Conservation (phyloP, 2,888 invertebrate species). For the Stenodema calcarata region DNA sequence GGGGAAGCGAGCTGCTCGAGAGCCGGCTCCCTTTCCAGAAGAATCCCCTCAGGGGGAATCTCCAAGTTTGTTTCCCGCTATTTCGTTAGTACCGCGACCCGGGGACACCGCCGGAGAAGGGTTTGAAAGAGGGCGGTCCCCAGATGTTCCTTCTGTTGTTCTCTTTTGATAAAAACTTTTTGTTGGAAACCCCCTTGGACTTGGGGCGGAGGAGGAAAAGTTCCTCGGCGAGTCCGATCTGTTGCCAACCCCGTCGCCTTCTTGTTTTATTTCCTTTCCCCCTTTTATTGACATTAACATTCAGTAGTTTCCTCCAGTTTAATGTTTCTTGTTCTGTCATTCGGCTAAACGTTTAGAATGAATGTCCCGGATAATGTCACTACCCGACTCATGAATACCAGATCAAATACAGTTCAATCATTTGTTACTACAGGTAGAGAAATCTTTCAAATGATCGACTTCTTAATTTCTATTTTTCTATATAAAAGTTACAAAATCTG, state of each 20-base stretch:
- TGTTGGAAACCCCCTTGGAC: background rate
- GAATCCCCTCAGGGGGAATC: slow-evolving; percentile 24
- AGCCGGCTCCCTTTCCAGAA: background rate
- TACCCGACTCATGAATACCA: no score
- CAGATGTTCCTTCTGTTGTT: slow-evolving; percentile 44
- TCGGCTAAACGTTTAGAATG: background rate
- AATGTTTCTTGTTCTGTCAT: slow-evolving; percentile 17
- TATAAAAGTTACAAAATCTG: no score
- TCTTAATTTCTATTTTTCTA: no score
- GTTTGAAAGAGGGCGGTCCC: slow-evolving; percentile 36
- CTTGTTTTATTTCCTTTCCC: slow-evolving; percentile 30
- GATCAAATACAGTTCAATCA: no score
- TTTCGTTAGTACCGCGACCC: slow-evolving; percentile 35
- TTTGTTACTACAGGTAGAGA: no score
- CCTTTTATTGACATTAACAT: slow-evolving; percentile 42
- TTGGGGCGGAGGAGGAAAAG: background rate
- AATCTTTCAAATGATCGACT: no score
- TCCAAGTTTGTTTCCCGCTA: slow-evolving; percentile 26
- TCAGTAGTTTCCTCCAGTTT: slow-evolving; percentile 37
- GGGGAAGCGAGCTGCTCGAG: background rate
- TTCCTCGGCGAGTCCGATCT: slow-evolving; percentile 40
- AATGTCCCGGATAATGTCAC: background rate
- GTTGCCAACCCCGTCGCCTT: slow-evolving; percentile 31
- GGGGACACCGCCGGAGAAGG: background rate
- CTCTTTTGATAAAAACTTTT: slow-evolving; percentile 36